Conservation (phyloP, 2,797 vertebrate species). For the Peromyscus eremicus region DNA sequence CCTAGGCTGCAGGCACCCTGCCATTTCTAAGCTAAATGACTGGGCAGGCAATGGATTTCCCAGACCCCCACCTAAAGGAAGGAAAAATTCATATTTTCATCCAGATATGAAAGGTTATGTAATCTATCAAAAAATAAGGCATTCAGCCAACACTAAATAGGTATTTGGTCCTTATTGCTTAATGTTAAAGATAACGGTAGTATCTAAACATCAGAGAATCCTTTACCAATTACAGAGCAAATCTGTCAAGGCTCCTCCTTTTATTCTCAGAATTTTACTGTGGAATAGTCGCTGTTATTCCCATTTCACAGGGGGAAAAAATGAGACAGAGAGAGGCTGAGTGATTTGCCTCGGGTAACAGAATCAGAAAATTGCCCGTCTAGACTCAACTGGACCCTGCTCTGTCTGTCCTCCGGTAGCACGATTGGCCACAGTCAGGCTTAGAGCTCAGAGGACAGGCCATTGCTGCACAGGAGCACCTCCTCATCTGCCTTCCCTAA, state of each 20-base stretch:
- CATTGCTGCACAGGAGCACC: background rate
- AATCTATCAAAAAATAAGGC: conserved; percentile 2
- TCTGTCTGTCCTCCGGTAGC: background rate
- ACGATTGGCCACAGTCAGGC: background rate
- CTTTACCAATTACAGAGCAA: background rate
- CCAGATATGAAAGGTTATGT: conserved; percentile 19
- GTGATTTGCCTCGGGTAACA: background rate
- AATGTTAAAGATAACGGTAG: background rate
- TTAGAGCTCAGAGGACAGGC: background rate
- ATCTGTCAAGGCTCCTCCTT: background rate
- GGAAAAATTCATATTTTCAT: conserved; percentile 6
- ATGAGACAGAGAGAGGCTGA: background rate
- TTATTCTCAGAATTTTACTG: background rate
- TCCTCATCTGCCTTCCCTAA: conserved; percentile 20
- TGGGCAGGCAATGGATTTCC: background rate
- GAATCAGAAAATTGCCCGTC: conserved; percentile 4
- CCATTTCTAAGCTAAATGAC: background rate
- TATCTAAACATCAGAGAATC: conserved; percentile 9
- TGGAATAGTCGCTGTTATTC: conserved; percentile 2
- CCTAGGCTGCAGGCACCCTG: background rate
- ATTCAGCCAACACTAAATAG: conserved; percentile 28
- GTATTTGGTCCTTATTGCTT: background rate
- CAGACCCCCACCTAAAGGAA: background rate
- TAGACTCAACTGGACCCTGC: background rate
- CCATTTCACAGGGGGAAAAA: conserved; percentile 18